phyloP scores from a whole-genome alignment of 2,888 invertebrate species.

The Zhuqinia jingwanae region DNA sequence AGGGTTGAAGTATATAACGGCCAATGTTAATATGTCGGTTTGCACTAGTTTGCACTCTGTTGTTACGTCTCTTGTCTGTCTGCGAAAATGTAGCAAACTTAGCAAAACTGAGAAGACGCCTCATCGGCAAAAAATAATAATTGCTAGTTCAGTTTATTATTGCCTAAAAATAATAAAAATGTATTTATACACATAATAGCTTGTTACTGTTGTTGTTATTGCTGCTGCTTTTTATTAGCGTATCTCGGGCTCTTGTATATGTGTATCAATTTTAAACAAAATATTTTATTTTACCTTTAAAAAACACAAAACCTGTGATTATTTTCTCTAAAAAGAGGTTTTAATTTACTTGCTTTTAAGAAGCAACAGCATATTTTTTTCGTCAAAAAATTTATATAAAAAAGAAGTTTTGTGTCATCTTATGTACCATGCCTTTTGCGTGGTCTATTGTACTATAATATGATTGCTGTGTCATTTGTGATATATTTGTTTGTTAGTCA shows the following conservation, averaged over 20 bases:
- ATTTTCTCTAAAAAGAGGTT: conserved; percentile 38
- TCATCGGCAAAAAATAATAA: conserved; percentile 13
- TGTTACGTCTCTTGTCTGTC: neutral
- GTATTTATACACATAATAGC: neutral
- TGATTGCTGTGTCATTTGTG: neutral
- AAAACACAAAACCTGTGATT: conserved; percentile 55
- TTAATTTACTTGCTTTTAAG: conserved; percentile 30
- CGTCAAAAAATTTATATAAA: neutral
- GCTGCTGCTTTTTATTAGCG: no score
- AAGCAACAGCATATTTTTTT: no score
- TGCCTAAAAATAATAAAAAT: conserved; percentile 27
- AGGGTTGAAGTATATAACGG: no score
- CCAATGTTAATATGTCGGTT: no score
- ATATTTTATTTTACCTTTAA: no score
- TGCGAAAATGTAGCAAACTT: neutral
- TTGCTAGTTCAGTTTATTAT: neutral
- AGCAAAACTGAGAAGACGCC: conserved; percentile 23
- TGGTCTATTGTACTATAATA: neutral
- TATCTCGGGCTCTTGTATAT: no score
- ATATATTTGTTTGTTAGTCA: no score
- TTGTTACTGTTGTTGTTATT: neutral
- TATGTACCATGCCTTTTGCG: no score
- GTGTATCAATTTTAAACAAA: neutral
- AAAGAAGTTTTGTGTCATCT: no score
- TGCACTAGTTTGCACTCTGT: neutral